Evolutionary conservation across 1,140 invertebrate genomes (phyloP).

Genomic region (Caenorhabditis brenneri): DNA sequence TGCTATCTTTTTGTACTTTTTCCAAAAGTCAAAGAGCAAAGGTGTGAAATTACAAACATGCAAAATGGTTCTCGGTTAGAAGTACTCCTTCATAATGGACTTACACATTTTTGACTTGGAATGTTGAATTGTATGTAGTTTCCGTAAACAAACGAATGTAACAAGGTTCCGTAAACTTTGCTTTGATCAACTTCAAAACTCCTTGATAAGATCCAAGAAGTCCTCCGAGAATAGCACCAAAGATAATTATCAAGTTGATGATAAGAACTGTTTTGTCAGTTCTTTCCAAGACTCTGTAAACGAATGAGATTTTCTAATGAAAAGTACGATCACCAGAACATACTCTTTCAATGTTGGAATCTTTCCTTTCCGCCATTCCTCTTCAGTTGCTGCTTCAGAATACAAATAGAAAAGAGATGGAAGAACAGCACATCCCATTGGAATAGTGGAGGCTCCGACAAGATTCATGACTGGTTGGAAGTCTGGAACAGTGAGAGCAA

Average conservation of each 20-base stretch:
- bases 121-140: constrained; percentile 24
- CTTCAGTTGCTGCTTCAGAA: constrained; percentile 51
- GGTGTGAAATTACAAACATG: background rate
- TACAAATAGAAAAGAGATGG: constrained; percentile 57
- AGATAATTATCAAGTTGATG: constrained; percentile 50
- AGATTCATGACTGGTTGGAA: constrained; percentile 57
- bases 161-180: constrained; percentile 53
- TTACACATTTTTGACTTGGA: constrained; percentile 40
- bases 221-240: constrained; percentile 55
- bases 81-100: background rate
- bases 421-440: constrained; percentile 55
- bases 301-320: background rate
- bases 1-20: background rate
- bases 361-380: constrained; percentile 54
- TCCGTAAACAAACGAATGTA: constrained; percentile 51
- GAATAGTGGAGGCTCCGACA: constrained; percentile 56
- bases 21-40: background rate
- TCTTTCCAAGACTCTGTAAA: constrained; percentile 48
- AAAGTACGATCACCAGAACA: background rate
- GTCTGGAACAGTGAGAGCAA: constrained; percentile 54
- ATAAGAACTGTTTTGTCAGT: constrained; percentile 53
- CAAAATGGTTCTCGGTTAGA: background rate
- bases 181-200: constrained; percentile 52
- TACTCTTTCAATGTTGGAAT: constrained; percentile 53
- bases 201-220: constrained; percentile 52